A percentile compares a stretch with the other conserved stretches of the same genome.
These are phyloP conservation scores for Rhabdophis nuchalis DNA, from an alignment of 2,797 vertebrate genomes.

Conservation along the genomic window DNA sequence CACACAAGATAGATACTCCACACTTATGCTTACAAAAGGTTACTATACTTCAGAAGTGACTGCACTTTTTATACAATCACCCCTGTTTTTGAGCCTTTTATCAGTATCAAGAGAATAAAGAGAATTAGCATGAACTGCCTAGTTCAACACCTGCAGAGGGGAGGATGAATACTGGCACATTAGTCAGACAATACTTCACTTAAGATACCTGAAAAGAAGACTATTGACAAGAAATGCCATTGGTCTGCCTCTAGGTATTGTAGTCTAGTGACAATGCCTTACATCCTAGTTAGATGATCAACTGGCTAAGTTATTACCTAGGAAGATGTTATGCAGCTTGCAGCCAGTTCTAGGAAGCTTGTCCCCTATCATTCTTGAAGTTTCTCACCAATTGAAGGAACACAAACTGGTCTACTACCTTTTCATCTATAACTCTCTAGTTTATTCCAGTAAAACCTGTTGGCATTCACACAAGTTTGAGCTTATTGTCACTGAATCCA, in stretches of 20 bases:
- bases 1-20: background rate
- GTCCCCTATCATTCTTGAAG: background rate
- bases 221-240: background rate
- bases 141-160: background rate
- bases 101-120: background rate
- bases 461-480: background rate
- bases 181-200: background rate
- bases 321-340: background rate
- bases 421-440: background rate
- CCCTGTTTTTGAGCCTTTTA: background rate
- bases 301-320: background rate
- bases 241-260: background rate
- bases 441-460: background rate
- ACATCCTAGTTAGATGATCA: background rate
- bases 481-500: background rate
- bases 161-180: background rate
- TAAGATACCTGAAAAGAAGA: background rate
- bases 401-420: background rate
- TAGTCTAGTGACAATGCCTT: background rate
- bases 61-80: background rate
- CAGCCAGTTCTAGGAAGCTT: background rate
- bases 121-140: background rate
- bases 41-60: background rate
- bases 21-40: background rate
- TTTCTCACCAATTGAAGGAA: background rate